These are phyloP conservation scores for Spodoptera exigua DNA, from an alignment of 2,888 invertebrate species.

Conservation along the genomic window DNA sequence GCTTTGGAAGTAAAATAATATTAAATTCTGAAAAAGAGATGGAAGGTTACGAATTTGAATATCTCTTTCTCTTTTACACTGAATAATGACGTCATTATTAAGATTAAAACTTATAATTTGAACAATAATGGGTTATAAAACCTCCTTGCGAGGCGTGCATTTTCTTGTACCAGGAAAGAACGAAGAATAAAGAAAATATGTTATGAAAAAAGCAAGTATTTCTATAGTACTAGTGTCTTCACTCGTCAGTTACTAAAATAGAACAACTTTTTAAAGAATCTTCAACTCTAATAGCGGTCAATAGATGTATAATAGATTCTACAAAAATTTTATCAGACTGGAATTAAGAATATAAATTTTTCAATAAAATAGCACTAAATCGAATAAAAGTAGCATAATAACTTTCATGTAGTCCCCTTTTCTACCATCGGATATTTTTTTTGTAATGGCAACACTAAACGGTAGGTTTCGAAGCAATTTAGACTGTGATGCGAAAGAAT, in stretches of 20 bases:
- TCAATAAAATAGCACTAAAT: constrained; percentile 16
- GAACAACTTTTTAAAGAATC: constrained; percentile 11
- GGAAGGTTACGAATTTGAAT: no score
- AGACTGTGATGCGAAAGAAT: constrained; percentile 57
- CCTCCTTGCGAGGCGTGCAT: neutral
- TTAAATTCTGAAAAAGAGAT: no score
- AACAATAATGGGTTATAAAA: neutral
- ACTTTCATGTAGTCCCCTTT: constrained; percentile 34
- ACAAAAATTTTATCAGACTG: constrained; percentile 20
- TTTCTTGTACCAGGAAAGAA: no score
- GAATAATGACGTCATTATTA: no score
- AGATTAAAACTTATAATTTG: neutral
- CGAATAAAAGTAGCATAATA: constrained; percentile 3
- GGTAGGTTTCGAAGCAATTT: constrained; percentile 53
- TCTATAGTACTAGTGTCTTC: constrained; percentile 8
- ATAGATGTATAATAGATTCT: constrained; percentile 30
- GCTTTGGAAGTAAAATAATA: constrained; percentile 2
- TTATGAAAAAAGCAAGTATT: constrained; percentile 8
- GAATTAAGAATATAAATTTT: constrained; percentile 13
- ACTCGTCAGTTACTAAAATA: constrained; percentile 8
- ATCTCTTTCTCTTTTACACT: no score
- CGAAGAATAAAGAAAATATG: no score
- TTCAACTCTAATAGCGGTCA: constrained; percentile 29
- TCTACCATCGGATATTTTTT: constrained; percentile 20
- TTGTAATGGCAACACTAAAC: constrained; percentile 42